A percentile compares a stretch with the other conserved stretches of the same genome.
These are phyloP conservation scores for Drosophila barbarae DNA, from an alignment of 2,888 invertebrate genomes.

Conservation along the genomic window DNA sequence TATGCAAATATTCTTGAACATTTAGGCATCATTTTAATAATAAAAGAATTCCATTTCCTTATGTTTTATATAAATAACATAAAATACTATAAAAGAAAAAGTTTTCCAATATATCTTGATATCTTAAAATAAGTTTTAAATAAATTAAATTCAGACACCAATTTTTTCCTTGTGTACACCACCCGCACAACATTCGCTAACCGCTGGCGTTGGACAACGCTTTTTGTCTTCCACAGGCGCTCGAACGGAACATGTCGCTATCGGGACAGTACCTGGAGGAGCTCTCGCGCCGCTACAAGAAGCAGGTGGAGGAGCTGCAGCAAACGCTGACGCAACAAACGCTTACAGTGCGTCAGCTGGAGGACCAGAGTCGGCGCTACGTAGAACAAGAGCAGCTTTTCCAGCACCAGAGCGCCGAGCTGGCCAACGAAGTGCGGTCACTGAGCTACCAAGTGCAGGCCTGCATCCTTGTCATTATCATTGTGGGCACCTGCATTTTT, in stretches of 20 bases:
- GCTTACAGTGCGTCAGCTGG: constrained; percentile 86
- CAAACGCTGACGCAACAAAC: constrained; percentile 90
- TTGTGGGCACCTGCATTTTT: constrained; percentile 77
- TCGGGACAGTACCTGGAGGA: constrained; percentile 98
- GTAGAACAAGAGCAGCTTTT: constrained; percentile 89
- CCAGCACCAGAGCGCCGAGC: constrained; percentile 86
- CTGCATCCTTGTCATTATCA: constrained; percentile 77
- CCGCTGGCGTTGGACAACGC: constrained; percentile 7
- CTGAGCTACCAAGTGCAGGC: constrained; percentile 83
- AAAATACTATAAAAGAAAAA: too few species aligned
- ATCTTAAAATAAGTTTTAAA: not conserved
- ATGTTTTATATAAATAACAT: not conserved
- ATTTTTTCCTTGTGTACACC: constrained; percentile 7
- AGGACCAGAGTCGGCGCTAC: constrained; percentile 85
- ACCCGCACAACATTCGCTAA: constrained; percentile 20
- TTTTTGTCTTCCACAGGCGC: constrained; percentile 82
- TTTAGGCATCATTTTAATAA: not conserved
- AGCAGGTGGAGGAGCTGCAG: constrained; percentile 97
- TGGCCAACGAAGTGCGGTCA: constrained; percentile 84
- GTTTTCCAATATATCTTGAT: not conserved
- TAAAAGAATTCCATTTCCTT: not conserved
- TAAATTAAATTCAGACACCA: not conserved
- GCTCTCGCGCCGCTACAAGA: constrained; percentile 95
- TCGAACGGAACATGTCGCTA: constrained; percentile 98
- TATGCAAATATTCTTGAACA: not conserved